Conservation (phyloP, 2,888 invertebrate genomes). For the Andricus quercusramuli region DNA sequence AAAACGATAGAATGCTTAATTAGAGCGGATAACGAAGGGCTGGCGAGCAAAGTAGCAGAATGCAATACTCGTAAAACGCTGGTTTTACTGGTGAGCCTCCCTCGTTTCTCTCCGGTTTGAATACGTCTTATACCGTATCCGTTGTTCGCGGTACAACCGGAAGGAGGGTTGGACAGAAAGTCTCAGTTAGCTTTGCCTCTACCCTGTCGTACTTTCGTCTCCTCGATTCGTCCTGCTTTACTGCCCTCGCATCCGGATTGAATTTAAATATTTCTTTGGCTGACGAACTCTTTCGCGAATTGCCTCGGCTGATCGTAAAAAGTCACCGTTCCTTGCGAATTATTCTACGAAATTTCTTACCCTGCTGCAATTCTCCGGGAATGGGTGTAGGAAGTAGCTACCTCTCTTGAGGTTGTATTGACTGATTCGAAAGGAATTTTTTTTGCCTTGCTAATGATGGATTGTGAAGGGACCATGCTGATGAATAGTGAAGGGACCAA, state of each 20-base stretch:
- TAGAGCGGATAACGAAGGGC: conserved; percentile 63
- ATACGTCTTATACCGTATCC: conserved; percentile 58
- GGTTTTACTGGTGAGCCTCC: conserved; percentile 63
- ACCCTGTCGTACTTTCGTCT: conserved; percentile 44
- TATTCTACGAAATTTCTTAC: conserved; percentile 18
- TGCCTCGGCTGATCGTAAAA: conserved; percentile 43
- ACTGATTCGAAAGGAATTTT: not conserved
- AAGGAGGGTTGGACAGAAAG: conserved; percentile 51
- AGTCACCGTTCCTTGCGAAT: conserved; percentile 11
- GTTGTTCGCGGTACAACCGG: conserved; percentile 56
- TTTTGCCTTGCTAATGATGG: not conserved
- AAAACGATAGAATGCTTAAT: conserved; percentile 73
- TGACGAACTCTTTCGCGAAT: conserved; percentile 61
- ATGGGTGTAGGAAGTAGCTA: not conserved
- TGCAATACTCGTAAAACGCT: conserved; percentile 69
- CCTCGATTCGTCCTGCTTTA: conserved; percentile 52
- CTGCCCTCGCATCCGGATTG: conserved; percentile 57
- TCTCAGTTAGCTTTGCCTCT: conserved; percentile 54
- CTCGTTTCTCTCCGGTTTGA: conserved; percentile 59
- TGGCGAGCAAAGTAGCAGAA: conserved; percentile 61
- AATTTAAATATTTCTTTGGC: conserved; percentile 64
- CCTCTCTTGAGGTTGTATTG: not conserved
- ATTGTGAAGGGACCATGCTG: no score
- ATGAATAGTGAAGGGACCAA: no score
- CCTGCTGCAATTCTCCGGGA: conserved; percentile 1